These are phyloP conservation scores for Protodeltote pygarga DNA, from an alignment of 2,888 invertebrate genomes.

Conservation along the genomic window DNA sequence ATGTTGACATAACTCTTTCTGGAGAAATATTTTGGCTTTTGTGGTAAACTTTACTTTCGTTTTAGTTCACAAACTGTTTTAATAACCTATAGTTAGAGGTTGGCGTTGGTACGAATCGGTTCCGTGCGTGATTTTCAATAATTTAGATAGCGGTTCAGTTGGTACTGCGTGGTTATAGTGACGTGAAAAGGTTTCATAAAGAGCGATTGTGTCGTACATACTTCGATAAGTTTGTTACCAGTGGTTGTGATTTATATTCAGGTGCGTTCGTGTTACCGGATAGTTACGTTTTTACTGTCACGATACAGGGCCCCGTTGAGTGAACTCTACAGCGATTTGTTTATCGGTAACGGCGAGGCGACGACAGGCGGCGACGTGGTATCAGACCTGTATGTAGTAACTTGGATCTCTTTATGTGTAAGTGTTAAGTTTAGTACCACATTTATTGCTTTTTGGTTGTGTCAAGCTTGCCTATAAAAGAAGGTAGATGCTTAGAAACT, in stretches of 20 bases:
- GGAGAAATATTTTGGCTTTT: conserved; percentile 80
- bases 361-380: conserved; percentile 77
- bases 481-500: conserved; percentile 43
- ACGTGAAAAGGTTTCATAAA: conserved; percentile 71
- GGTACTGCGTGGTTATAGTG: conserved; percentile 38
- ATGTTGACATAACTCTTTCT: conserved; percentile 61
- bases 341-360: conserved; percentile 76
- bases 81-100: conserved; percentile 55
- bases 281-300: conserved; percentile 83
- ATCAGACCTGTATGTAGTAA: conserved; percentile 78
- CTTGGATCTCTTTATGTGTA: conserved; percentile 77
- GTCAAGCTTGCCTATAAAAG: conserved; percentile 53
- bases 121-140: conserved; percentile 63
- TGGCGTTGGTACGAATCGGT: conserved; percentile 53
- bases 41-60: conserved; percentile 79
- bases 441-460: conserved; percentile 80
- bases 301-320: conserved; percentile 77
- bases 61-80: conserved; percentile 55
- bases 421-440: conserved; percentile 79
- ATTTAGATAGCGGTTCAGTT: conserved; percentile 45
- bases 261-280: conserved; percentile 81
- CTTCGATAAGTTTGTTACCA: conserved; percentile 77
- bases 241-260: conserved; percentile 80
- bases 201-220: conserved; percentile 77
- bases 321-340: conserved; percentile 79